Base-by-base conservation (phyloP, 2,888 invertebrate genomes). In the Rapana venosa region DNA sequence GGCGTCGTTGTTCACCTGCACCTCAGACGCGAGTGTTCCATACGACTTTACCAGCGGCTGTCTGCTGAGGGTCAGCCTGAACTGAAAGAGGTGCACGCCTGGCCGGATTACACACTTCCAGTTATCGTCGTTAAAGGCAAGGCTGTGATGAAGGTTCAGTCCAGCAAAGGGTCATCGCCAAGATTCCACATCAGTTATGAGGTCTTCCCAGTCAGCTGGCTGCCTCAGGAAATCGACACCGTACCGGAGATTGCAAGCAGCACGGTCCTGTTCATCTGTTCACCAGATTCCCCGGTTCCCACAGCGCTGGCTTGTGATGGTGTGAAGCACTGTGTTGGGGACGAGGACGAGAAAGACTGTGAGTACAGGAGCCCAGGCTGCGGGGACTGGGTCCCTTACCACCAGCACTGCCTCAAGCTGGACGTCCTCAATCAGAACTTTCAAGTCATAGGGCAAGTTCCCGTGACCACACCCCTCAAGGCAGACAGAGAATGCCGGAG, bases 331-430 rank as follows among this genome's bases (percentile, higher is more conserved):
- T 85, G 85, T 26, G 6, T 85, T 56, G 85, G 26, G 22, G 85
- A 56, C 22, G 85, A 85, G 30, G 85, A 85, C 56, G 85, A 85
- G n/a, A 47, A 20, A 22, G 47, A n/a, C 22, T 85, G 87, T 66
- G 87, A 61, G 26, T 87, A 87, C 87, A 58, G n/a, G 32, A 26
- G 26, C 5, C 32, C 66, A 17, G 87, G 87, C 0, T 87, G 87
- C 35, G 87, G 66, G 11, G 87, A 66, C 61, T 87, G 87, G 87
- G 13, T 87, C 15, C 61, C 35, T 17, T 66, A 66, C 87, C n/a
- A 17, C 17, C 15, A 87, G 8, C 32, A n/a, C 20, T 87, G 87
- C 35, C 30, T 66, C 32, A 87, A 87, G 35, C n/a, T 87, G 17
- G 32, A 22, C 1, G 36, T 87, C 35, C 6, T 15, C 0, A 0